These are phyloP conservation scores for Turritopsis rubra DNA, from an alignment of 30 jellyfish, hydroid and myxozoan species.

Conservation along the genomic window DNA sequence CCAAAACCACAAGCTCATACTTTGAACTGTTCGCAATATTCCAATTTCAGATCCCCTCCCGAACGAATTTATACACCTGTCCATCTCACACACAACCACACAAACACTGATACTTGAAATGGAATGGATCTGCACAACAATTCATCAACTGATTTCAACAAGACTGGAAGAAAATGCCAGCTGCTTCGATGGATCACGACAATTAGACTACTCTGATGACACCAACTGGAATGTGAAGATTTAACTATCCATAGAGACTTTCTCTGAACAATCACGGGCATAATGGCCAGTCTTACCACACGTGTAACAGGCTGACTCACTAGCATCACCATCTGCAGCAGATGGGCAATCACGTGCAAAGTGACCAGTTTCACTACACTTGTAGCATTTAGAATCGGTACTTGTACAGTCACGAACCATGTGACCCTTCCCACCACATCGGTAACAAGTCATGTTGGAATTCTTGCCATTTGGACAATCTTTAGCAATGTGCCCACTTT, in stretches of 20 bases:
- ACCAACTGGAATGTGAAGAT: constrained; percentile 35
- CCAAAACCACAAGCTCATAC: not conserved
- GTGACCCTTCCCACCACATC: constrained; percentile 75
- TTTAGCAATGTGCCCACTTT: constrained; percentile 35
- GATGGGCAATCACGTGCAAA: constrained; percentile 76
- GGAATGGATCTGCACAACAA: not conserved
- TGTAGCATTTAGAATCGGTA: constrained; percentile 46
- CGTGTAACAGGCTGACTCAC: constrained; percentile 28
- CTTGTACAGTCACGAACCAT: constrained; percentile 56
- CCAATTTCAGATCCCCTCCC: not conserved
- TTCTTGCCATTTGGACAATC: constrained; percentile 27
- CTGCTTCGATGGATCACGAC: not conserved
- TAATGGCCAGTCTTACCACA: constrained; percentile 39
- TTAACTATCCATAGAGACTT: not conserved
- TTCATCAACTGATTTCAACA: not conserved
- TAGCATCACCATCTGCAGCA: constrained; percentile 23
- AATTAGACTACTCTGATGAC: constrained; percentile 21
- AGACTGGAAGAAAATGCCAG: not conserved
- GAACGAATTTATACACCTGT: not conserved
- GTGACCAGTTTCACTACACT: constrained; percentile 79
- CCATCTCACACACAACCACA: not conserved
- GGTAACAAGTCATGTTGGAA: constrained; percentile 46
- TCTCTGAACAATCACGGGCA: constrained; percentile 34
- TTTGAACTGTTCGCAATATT: not conserved
- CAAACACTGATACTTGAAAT: too few species aligned